phyloP scores from a whole-genome alignment of 2,797 vertebrate species.

The Sciurus carolinensis region DNA sequence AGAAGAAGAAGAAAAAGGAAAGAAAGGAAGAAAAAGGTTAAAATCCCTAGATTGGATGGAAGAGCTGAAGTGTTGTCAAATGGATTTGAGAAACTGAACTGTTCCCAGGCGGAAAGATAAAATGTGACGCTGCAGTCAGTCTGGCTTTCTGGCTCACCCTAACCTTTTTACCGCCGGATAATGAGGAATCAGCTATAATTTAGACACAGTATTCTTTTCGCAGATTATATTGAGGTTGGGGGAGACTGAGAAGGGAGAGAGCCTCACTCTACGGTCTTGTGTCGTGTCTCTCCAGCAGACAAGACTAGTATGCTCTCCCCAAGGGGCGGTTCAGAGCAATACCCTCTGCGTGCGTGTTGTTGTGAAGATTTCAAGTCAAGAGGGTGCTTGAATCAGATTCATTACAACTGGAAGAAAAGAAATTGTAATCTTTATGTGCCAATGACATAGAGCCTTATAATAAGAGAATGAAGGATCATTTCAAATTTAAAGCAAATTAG shows the following conservation, averaged over 20 bases:
- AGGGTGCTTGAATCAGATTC: constrained; percentile 89
- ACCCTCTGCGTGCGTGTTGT: constrained; percentile 85
- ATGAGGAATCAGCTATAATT: constrained; percentile 86
- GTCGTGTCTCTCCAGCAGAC: constrained; percentile 79
- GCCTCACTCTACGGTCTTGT: constrained; percentile 74
- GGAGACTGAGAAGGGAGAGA: constrained; percentile 74
- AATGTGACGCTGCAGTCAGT: constrained; percentile 81
- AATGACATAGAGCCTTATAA: constrained; percentile 87
- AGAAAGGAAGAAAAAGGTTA: constrained; percentile 78
- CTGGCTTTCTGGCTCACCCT: constrained; percentile 86
- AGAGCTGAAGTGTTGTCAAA: constrained; percentile 84
- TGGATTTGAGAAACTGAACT: constrained; percentile 84
- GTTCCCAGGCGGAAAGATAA: constrained; percentile 83
- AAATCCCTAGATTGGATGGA: constrained; percentile 81
- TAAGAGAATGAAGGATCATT: constrained; percentile 90
- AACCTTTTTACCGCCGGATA: constrained; percentile 85
- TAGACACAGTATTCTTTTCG: constrained; percentile 79
- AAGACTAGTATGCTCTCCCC: constrained; percentile 66
- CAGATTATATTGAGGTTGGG: constrained; percentile 79
- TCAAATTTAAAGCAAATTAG: constrained; percentile 91
- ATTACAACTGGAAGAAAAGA: constrained; percentile 89
- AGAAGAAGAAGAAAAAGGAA: constrained; percentile 3
- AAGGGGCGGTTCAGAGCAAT: constrained; percentile 72
- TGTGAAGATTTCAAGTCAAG: constrained; percentile 88
- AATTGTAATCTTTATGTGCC: constrained; percentile 89